Base-by-base conservation (phyloP, 2,888 invertebrate species). In the Dendrolimus houi region DNA sequence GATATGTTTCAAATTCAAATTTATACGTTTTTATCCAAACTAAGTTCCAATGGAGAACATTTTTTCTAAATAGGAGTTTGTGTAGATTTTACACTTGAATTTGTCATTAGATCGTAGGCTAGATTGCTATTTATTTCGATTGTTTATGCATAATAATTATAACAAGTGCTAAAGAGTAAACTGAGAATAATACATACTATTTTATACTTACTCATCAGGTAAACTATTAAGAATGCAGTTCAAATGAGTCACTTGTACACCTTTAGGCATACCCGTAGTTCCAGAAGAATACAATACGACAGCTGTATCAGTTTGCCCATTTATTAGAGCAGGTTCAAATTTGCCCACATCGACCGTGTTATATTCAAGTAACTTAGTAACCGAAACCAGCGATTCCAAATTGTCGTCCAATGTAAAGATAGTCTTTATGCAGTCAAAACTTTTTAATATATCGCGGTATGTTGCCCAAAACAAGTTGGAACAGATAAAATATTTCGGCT, bases 231-330 rank as follows among this genome's bases (percentile, higher is more conserved):
- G 65, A 55, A 91, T 79, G 60, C 90, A 83, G 74, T 94, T 94
- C 57, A 85, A 77, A 74, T 94, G 93, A 7, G 93, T 92, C 53
- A 94, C 75, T 79, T 92, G 86, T 1, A 94, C 94, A 52, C 93
- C 94, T 79, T 94, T 94, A 0, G 94, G 93, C 68, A 94, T 77
- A 0, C 95, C 95, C 14, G 93, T 92, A 0, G 95, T 95, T 54
- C 95, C 95, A 58, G 94, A 94, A 52, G 94, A 95, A 77, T 92
- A 94, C 60, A 94, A 87, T 69, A 94, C 83, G 29, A 78, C 67
- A 0, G 79, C 82, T 2, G 70, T 70, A 62, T 85, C 84, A 41
- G 61, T 71, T 57, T 81, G 77, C 58, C 83, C 85, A 57, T 74
- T 92, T n/a, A 93, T 83, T 14, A 79, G 66, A 56, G 74, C 67